Evolutionary conservation across 2,113 vertebrate species (phyloP), one percentile per base, ranked within the genome.

Genomic region (Pheucticus melanocephalus): DNA sequence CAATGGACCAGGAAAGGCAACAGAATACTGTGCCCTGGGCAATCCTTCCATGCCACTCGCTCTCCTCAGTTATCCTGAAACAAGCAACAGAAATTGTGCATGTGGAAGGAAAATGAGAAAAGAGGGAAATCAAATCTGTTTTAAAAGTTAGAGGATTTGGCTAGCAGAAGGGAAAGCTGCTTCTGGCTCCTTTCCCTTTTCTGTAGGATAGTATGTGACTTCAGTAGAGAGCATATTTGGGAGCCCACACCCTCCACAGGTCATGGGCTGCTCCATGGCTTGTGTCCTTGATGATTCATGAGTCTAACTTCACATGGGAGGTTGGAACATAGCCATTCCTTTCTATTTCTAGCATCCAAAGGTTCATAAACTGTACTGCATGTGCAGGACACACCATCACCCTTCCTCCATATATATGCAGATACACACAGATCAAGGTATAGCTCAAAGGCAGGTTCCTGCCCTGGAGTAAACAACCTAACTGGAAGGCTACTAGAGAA

Each of bases 191-290:
- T 64, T 50, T 72, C 20, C 9, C 23, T 42, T 6, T 80, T 54
- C 20, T 19, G 5, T 33, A 48, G 19, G 10, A 14, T 28, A 51
- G 21, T 11, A 13, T 1, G 0, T 5, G 3, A 25, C 37, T 75
- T 57, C 25, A 30, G 21, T 15, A 71, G 19, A 82, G 15, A 57
- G 15, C 11, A 73, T 15, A 42, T 6, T 9, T 1, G 0, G 12
- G 15, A 65, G 10, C 4, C 27, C 3, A 3, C 23, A 75, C 11
- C 8, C 4, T 86, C 23, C 8, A 3, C 4, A 10, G 10, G 18
- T 23, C 23, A 20, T 1, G 1, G 15, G 21, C 18, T 70, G 4
- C 25, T 53, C 40, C 2, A 5, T 21, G 5, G 35, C 11, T 56
- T 73, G 16, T 40, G 35, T 84, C 33, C 17, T 19, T 42, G 45